These are phyloP conservation scores for Bombus pyrosoma DNA, from an alignment of 1,140 invertebrate species.

Conservation along the genomic window DNA sequence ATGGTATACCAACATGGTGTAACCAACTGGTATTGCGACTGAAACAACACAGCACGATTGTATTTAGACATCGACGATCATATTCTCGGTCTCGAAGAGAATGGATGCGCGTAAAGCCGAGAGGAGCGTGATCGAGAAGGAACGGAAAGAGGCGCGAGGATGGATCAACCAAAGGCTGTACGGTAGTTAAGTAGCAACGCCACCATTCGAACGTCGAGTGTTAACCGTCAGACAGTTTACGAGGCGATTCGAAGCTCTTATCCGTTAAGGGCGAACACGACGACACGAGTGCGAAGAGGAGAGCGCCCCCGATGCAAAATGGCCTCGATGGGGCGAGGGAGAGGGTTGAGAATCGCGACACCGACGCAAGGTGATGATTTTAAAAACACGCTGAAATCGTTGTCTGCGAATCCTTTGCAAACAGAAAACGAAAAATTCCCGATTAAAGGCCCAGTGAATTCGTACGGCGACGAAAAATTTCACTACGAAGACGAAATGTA, in stretches of 20 bases:
- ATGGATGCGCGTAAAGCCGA: conserved; percentile 6
- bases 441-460: not conserved
- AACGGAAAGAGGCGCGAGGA: conserved; percentile 4
- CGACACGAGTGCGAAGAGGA: conserved; percentile 17
- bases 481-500: not conserved
- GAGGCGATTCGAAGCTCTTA: conserved; percentile 51
- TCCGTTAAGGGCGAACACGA: conserved; percentile 33
- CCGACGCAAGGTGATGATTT: conserved; percentile 32
- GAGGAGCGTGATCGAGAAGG: not conserved
- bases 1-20: not conserved
- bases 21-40: not conserved
- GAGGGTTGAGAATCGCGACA: too few relatives aligned
- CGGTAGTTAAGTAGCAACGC: conserved; percentile 53
- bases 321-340: not conserved
- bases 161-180: not conserved
- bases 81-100: conserved; percentile 2
- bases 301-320: not conserved
- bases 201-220: conserved; percentile 50
- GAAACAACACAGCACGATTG: not conserved
- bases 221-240: conserved; percentile 62
- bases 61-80: not conserved
- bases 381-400: conserved; percentile 47
- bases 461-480: not conserved
- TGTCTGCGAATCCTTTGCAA: conserved; percentile 1
- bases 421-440: conserved; percentile 48